A percentile compares a stretch with the other conserved stretches of the same genome.
phyloP scores from a whole-genome alignment of 2,113 vertebrate species.

The Strigops habroptila region DNA sequence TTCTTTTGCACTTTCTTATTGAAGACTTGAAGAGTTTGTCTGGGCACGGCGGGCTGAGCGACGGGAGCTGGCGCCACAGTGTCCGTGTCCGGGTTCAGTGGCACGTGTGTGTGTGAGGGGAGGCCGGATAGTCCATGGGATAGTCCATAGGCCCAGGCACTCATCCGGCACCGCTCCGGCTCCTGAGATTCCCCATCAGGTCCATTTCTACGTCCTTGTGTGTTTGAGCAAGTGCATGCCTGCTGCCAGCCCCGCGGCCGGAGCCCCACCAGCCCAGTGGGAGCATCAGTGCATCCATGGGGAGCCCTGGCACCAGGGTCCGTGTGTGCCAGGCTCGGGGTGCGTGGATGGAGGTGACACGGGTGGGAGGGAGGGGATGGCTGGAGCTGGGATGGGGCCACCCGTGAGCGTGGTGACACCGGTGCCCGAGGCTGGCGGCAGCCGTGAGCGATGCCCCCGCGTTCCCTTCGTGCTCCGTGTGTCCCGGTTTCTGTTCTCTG shows the following conservation, averaged over 20 bases:
- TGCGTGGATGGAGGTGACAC: not conserved
- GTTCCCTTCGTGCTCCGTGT: slow-evolving; percentile 65
- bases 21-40: slow-evolving; percentile 72
- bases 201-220: not conserved
- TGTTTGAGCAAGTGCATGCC: not conserved
- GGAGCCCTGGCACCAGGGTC: not conserved
- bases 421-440: not conserved
- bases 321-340: not conserved
- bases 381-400: not conserved
- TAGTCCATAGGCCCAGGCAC: not conserved
- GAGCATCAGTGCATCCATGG: not conserved
- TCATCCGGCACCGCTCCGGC: not conserved
- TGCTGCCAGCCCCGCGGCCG: not conserved
- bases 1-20: slow-evolving; percentile 77
- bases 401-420: not conserved
- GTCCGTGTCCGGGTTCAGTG: not conserved
- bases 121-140: not conserved
- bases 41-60: slow-evolving; percentile 41
- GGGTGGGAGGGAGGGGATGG: not conserved
- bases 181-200: not conserved
- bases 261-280: not conserved
- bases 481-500: slow-evolving; percentile 73
- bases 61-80: not conserved
- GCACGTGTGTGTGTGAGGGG: not conserved
- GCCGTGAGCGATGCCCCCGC: not conserved